Evolutionary conservation across 2,888 invertebrate species (phyloP), one percentile per base, ranked within the genome.

Genomic region (Oscheius sp.): DNA sequence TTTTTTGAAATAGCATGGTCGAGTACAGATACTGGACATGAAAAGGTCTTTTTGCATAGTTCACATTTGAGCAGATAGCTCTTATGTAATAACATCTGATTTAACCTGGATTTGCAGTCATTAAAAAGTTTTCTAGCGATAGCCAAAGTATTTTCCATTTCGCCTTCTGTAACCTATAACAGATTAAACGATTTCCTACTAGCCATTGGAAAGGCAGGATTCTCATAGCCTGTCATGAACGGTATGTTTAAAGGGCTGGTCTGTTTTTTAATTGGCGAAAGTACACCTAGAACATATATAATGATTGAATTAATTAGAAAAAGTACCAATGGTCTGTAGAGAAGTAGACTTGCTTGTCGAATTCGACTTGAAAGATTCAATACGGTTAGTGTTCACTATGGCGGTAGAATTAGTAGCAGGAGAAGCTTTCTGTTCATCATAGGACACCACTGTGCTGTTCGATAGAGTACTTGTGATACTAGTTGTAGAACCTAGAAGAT

Each of bases 151-250:
- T 26, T 44, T 1, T n/a, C 6, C 3, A 59, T 26, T 6, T 41
- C 26, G 30, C 28, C n/a, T 1, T 26, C 44, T 44, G 3, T 4
- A 59, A 59, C 4, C 44, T 59, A 20, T 41, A 17, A 6, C n/a
- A 30, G 9, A 2, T 20, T 8, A 5, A 22, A 2, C 12, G 38
- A 36, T 24, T 14, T 12, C 24, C 14, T 59, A 59, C 59, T 41
- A 14, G 26, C n/a, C 28, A 59, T 41, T 2, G 41, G 44, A 2
- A 26, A 26, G 20, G 17, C 24, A 24, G 44, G 41, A 3, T 41
- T 41, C 41, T 59, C 59, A 14, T 59, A n/a, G 26, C 59, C 59
- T 2, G n/a, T 28, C 9, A 38, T n/a, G 44, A 59, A 59, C 6
- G 59, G 59, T 6, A 59, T 5, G 9, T 20, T 3, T 4, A 41